A percentile compares a stretch with the other conserved stretches of the same genome.
Evolutionary conservation across 1,140 invertebrate genomes (phyloP).

Genomic region (Pectinophora gossypiella): DNA sequence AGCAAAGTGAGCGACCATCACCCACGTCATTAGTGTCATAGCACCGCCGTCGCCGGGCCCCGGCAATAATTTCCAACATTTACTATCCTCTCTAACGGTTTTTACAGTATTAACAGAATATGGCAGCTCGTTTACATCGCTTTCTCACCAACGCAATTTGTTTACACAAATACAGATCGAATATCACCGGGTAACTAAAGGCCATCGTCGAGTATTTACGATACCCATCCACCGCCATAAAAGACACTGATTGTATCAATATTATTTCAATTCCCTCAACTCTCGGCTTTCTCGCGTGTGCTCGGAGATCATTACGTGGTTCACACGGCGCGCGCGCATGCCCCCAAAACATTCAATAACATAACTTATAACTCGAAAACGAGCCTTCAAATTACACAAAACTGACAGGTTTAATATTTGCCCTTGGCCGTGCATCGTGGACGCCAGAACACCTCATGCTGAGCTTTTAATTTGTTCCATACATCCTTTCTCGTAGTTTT

Average conservation of each 20-base stretch:
- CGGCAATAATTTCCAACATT: slow-evolving; percentile 27
- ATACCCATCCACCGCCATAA: slow-evolving; percentile 23
- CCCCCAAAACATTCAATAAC: slow-evolving; percentile 37
- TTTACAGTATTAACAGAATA: slow-evolving; percentile 26
- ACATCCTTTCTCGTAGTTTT: slow-evolving; percentile 65
- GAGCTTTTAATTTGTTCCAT: slow-evolving; percentile 73
- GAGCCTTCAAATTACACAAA: slow-evolving; percentile 70
- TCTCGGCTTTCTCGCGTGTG: slow-evolving; percentile 27
- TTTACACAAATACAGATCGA: slow-evolving; percentile 27
- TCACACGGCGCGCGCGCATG: slow-evolving; percentile 31
- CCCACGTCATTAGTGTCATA: slow-evolving; percentile 34
- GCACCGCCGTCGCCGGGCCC: slow-evolving; percentile 4
- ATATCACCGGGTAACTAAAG: slow-evolving; percentile 25
- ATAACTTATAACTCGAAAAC: slow-evolving; percentile 67
- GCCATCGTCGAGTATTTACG: slow-evolving; percentile 25
- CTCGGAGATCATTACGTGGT: slow-evolving; percentile 37
- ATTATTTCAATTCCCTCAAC: slow-evolving; percentile 39
- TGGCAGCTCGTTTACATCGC: slow-evolving; percentile 37
- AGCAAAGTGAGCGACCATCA: slow-evolving; percentile 25
- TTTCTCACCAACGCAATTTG: slow-evolving; percentile 18
- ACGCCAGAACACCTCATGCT: slow-evolving; percentile 60
- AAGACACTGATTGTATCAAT: slow-evolving; percentile 42
- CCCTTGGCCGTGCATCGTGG: slow-evolving; percentile 46
- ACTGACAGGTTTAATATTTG: slow-evolving; percentile 72
- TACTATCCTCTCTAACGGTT: slow-evolving; percentile 26